phyloP scores from a whole-genome alignment of 2,113 vertebrate genomes.

The Gymnarchus niloticus region DNA sequence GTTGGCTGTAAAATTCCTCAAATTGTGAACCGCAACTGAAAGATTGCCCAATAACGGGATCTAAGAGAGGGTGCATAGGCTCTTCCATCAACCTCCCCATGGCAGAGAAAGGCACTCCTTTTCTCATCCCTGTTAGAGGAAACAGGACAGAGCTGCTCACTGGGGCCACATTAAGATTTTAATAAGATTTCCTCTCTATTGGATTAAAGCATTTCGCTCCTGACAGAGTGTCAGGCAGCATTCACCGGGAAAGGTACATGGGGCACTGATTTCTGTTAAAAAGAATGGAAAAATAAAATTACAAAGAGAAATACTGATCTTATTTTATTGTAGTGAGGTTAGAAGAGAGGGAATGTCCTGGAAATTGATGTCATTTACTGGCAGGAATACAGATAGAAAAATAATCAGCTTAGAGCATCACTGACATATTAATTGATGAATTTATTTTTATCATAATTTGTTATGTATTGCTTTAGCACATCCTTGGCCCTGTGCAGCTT shows the following conservation, averaged over 20 bases:
- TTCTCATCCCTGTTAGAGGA: background rate
- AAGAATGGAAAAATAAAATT: background rate
- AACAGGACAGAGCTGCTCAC: background rate
- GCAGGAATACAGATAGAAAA: background rate
- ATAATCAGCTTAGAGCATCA: background rate
- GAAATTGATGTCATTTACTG: background rate
- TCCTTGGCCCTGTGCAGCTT: background rate
- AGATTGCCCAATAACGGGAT: background rate
- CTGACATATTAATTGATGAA: background rate
- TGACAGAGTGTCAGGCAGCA: background rate
- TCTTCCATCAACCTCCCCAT: background rate
- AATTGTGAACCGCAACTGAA: background rate
- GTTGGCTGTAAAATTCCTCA: background rate
- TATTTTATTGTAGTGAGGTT: background rate
- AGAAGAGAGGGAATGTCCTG: background rate
- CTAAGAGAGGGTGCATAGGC: background rate
- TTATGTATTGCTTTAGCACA: background rate
- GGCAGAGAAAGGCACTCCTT: background rate
- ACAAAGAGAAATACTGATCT: background rate
- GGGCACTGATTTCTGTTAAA: background rate
- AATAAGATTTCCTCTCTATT: constrained; percentile 5
- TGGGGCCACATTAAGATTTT: background rate
- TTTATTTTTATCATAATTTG: background rate
- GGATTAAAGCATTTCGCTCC: background rate
- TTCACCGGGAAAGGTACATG: background rate